These are phyloP conservation scores for Philonicus albiceps DNA, from an alignment of 2,888 invertebrate genomes.

Conservation along the genomic window DNA sequence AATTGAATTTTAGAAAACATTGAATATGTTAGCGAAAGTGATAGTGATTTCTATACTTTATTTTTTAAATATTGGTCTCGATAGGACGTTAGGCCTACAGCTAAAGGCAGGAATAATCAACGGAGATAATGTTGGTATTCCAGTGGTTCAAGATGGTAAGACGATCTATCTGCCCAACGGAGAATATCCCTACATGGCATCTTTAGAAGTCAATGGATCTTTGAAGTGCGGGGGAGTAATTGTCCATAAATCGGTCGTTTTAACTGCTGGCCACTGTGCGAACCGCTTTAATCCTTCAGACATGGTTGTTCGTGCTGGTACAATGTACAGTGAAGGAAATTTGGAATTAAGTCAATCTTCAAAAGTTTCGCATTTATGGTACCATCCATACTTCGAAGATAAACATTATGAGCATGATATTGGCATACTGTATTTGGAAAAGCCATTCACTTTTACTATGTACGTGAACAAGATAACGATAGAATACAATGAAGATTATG, in stretches of 20 bases:
- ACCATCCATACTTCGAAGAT: too few relatives aligned
- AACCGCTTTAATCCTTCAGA: too few relatives aligned
- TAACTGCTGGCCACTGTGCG: not conserved
- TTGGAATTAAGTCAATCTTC: too few relatives aligned
- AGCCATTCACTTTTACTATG: too few relatives aligned
- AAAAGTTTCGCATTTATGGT: too few relatives aligned
- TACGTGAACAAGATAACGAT: too few relatives aligned
- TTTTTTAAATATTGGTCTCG: not conserved
- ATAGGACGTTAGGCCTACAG: not conserved
- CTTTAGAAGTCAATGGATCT: not conserved
- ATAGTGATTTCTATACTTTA: not conserved
- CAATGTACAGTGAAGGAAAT: too few relatives aligned
- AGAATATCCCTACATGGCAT: not conserved
- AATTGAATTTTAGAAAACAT: not conserved
- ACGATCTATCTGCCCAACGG: not conserved
- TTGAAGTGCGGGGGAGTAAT: not conserved
- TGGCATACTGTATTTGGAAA: too few relatives aligned
- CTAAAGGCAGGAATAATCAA: not conserved
- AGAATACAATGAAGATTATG: too few relatives aligned
- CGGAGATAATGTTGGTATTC: not conserved
- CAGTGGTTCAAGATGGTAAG: not conserved
- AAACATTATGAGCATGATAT: too few relatives aligned
- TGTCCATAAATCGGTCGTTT: not conserved
- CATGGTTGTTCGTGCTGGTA: too few relatives aligned
- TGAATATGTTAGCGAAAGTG: not conserved